Base-by-base conservation (phyloP, 2,888 invertebrate genomes). In the Calameuta idolon region DNA sequence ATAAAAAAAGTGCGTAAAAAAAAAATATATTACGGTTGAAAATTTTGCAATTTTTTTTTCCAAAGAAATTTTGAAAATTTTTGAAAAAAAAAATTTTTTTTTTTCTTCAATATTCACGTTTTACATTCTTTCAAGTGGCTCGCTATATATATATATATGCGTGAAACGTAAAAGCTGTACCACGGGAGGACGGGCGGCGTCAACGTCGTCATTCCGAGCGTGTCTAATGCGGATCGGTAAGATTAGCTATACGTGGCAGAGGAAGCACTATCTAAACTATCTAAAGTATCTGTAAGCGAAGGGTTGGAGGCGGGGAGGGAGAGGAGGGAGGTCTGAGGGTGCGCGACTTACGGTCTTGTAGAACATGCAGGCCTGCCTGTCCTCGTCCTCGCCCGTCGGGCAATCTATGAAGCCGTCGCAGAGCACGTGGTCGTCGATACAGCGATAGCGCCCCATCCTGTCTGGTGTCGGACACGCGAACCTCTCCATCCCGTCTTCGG, bases 391-490 rank as follows among this genome's bases (percentile, higher is more conserved):
- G 81, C 96, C 97, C 86, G 95, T 95, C 81, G 98, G 98, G 92
- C 98, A 98, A 94, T 98, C 98, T 91, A 97, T 95, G 93, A 97
- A 98, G 83, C 98, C 98, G 92, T 98, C 98, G 92, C 98, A 98
- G 78, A 98, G 94, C 86, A 97, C 97, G 92, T 98, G 98, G 93
- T 98, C 98, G 92, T 98, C 98, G 93, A 98, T 98, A 93, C 98
- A 98, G 88, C 97, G 96, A 93, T 97, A 98, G 88, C 98, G 95
- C 82, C 98, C 97, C 93, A 97, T 96, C 85, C 95, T 93, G 92
- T 98, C 98, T 34, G 98, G 96, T 83, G 97, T 96, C 75, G 98
- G 98, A 92, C 98, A 98, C 80, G 98, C 97, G 90, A 98, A 98
- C 90, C 98, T 94, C 92, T 98, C 98, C 97, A 98, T 97, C 84